Conservation (phyloP, 2,888 invertebrate genomes). For the Scaptomyza cyrtandrae region DNA sequence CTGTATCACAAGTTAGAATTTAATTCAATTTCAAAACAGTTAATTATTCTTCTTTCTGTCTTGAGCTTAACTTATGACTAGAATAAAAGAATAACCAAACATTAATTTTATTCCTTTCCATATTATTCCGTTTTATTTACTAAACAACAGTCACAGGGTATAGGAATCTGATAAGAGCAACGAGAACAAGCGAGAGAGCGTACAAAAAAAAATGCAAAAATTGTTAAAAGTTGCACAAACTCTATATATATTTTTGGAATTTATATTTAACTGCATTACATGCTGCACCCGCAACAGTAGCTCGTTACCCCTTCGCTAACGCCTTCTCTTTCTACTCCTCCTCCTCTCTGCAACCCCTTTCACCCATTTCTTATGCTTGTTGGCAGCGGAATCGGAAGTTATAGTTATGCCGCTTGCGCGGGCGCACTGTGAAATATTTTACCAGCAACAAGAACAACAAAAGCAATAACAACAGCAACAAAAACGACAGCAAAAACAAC, state of each 20-base stretch:
- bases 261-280: slow-evolving; percentile 74
- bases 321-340: background rate
- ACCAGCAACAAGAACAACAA: slow-evolving; percentile 21
- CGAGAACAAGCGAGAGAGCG: background rate
- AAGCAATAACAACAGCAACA: slow-evolving; percentile 9
- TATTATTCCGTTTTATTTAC: too few species aligned
- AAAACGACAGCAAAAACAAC: background rate
- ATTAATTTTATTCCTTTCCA: too few species aligned
- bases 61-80: background rate
- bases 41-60: too few species aligned
- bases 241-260: slow-evolving; percentile 55
- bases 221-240: slow-evolving; percentile 59
- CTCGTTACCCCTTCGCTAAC: slow-evolving; percentile 3
- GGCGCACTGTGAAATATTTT: slow-evolving; percentile 63
- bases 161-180: slow-evolving; percentile 12
- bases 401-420: slow-evolving; percentile 75
- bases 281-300: slow-evolving; percentile 46
- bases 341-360: background rate
- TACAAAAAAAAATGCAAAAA: slow-evolving; percentile 33
- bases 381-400: slow-evolving; percentile 74
- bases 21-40: too few species aligned
- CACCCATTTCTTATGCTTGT: slow-evolving; percentile 4
- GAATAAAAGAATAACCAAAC: too few species aligned
- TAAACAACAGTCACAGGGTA: background rate
- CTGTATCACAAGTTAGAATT: background rate